Evolutionary conservation across 2,888 invertebrate genomes (phyloP).

Genomic region (Zygothrica quintamaculata): DNA sequence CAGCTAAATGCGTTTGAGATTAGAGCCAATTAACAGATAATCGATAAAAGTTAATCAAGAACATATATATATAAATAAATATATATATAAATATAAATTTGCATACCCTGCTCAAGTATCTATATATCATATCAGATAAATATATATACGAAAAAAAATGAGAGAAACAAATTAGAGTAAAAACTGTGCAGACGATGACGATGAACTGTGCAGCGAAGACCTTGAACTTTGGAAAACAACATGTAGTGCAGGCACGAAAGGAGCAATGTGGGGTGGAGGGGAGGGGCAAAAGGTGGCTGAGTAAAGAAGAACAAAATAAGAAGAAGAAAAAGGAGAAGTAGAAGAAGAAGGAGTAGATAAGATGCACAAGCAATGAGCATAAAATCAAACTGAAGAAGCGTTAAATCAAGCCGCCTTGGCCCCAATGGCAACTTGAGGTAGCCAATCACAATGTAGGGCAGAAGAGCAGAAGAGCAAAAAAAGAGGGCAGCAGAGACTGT

Average conservation of each 20-base stretch:
- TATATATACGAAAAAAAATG: too few relatives aligned
- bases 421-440: constrained; percentile 9
- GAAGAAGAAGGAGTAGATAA: constrained; percentile 14
- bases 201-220: constrained; percentile 60
- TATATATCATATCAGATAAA: too few relatives aligned
- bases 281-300: too few relatives aligned
- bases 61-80: too few relatives aligned
- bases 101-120: too few relatives aligned
- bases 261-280: constrained; percentile 3
- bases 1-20: too few relatives aligned
- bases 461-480: too few relatives aligned
- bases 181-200: constrained; percentile 52
- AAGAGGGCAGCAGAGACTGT: constrained; percentile 27
- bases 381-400: constrained; percentile 48
- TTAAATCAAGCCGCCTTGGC: constrained; percentile 49
- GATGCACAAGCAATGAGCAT: constrained; percentile 45
- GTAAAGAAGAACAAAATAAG: too few relatives aligned
- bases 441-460: constrained; percentile 53
- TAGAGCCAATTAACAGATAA: too few relatives aligned
- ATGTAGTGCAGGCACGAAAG: constrained; percentile 36
- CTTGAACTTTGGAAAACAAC: constrained; percentile 70
- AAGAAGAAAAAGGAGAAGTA: neutral
- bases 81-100: too few relatives aligned
- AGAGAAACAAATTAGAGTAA: constrained; percentile 49
- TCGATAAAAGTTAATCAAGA: too few relatives aligned